Evolutionary conservation across 2,888 invertebrate species (phyloP).

Genomic region (Drosophila antonietae): DNA sequence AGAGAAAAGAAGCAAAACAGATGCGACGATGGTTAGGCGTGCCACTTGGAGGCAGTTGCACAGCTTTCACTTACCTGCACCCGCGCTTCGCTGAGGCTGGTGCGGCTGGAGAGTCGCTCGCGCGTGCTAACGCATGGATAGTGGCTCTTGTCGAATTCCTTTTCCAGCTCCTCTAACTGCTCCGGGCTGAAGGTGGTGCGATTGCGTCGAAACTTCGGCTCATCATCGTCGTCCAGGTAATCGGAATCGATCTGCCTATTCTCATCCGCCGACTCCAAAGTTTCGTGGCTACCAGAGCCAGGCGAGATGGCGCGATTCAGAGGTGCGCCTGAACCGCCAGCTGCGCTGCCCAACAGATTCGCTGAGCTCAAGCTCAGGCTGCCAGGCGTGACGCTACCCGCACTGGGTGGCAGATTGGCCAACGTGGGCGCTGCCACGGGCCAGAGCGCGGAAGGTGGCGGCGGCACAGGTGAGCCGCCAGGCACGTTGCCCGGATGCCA

Average conservation of each 20-base stretch:
- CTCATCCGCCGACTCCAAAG: conserved; percentile 84
- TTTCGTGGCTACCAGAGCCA: conserved; percentile 85
- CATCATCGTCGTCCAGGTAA: conserved; percentile 91
- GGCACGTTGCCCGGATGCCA: conserved; percentile 84
- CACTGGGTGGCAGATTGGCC: conserved; percentile 86
- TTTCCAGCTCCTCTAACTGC: conserved; percentile 96
- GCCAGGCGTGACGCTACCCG: conserved; percentile 63
- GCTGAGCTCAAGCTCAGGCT: conserved; percentile 57
- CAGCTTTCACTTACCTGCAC: conserved; percentile 91
- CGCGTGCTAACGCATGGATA: conserved; percentile 97
- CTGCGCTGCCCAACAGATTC: conserved; percentile 51
- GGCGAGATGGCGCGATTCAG: conserved; percentile 84
- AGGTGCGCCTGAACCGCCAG: conserved; percentile 28
- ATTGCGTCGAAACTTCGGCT: conserved; percentile 96
- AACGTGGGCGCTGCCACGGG: conserved; percentile 84
- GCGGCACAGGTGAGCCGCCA: conserved; percentile 63
- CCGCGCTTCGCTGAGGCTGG: conserved; percentile 96
- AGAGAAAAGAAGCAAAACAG: conserved; percentile 56
- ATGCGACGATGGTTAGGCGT: conserved; percentile 12
- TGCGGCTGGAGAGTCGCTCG: conserved; percentile 95
- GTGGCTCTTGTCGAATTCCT: conserved; percentile 97
- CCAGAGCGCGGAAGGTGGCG: conserved; percentile 76
- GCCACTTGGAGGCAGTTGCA: background rate
- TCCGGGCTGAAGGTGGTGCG: conserved; percentile 97
- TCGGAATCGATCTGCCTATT: conserved; percentile 88